phyloP scores from a whole-genome alignment of 2,113 vertebrate species.

The Paraplagusia blochii region DNA sequence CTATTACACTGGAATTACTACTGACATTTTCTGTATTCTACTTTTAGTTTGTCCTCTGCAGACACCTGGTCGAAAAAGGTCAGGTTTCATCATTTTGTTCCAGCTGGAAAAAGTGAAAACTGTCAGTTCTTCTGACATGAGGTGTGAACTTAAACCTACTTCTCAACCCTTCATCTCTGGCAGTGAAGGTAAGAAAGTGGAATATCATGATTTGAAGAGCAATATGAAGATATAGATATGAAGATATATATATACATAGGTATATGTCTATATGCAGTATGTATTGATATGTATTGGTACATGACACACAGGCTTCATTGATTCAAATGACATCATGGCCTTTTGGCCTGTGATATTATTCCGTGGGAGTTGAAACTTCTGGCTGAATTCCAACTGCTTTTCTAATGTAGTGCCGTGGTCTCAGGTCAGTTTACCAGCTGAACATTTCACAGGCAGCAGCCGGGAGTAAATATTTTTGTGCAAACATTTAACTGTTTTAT shows the following conservation, averaged over 20 bases:
- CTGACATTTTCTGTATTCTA: neutral
- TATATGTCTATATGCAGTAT: too few species aligned
- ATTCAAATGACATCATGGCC: neutral
- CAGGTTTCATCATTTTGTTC: constrained; percentile 10
- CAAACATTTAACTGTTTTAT: neutral
- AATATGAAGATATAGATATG: neutral
- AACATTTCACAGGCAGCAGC: constrained; percentile 44
- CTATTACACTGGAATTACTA: too few species aligned
- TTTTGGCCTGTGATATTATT: constrained; percentile 5
- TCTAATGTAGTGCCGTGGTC: constrained; percentile 39
- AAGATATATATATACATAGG: neutral
- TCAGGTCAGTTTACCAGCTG: constrained; percentile 31
- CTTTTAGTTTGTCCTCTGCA: neutral
- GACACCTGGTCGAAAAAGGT: neutral
- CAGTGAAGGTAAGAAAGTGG: constrained; percentile 1
- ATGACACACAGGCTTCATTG: neutral
- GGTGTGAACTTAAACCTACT: constrained; percentile 32
- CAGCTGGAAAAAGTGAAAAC: constrained; percentile 15
- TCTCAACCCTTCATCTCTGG: too few species aligned
- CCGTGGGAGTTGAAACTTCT: constrained; percentile 1
- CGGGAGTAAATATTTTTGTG: constrained; percentile 31
- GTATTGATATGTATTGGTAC: neutral
- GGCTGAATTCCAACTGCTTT: constrained; percentile 18
- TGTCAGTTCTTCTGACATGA: constrained; percentile 19
- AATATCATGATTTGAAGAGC: neutral